These are phyloP conservation scores for Halcyon malimbica DNA, from an alignment of 2,113 vertebrate genomes.

Conservation along the genomic window DNA sequence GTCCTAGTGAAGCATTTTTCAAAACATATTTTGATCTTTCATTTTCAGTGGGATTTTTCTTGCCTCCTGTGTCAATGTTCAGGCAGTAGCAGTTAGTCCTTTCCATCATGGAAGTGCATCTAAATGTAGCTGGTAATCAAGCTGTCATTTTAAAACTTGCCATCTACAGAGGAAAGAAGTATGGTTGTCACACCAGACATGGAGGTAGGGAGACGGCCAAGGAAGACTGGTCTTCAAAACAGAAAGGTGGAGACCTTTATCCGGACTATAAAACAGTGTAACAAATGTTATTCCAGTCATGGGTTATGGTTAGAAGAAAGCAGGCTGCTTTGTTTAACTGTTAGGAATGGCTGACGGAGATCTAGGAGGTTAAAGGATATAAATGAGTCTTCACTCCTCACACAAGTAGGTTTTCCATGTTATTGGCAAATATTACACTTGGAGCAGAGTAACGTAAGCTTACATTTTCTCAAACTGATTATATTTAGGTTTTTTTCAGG, in stretches of 20 bases:
- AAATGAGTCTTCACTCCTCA: conserved; percentile 12
- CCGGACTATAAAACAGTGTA: not conserved
- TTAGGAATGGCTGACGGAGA: not conserved
- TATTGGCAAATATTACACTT: not conserved
- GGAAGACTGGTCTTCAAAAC: not conserved
- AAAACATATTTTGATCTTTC: not conserved
- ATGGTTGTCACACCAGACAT: not conserved
- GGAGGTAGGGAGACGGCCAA: not conserved
- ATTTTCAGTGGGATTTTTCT: not conserved
- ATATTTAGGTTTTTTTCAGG: conserved; percentile 20
- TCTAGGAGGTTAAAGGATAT: not conserved
- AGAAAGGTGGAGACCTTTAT: not conserved
- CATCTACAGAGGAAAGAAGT: not conserved
- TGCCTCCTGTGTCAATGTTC: not conserved
- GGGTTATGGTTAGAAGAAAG: not conserved
- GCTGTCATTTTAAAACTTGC: not conserved
- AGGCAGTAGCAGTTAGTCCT: not conserved
- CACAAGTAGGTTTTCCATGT: not conserved
- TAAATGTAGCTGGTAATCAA: not conserved
- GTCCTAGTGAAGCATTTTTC: not conserved
- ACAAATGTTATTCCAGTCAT: not conserved
- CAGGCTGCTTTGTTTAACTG: not conserved
- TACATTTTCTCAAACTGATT: not conserved
- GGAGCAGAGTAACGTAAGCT: not conserved
- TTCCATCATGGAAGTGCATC: not conserved